Conservation (phyloP, 2,113 vertebrate genomes). For the Laticauda colubrina region DNA sequence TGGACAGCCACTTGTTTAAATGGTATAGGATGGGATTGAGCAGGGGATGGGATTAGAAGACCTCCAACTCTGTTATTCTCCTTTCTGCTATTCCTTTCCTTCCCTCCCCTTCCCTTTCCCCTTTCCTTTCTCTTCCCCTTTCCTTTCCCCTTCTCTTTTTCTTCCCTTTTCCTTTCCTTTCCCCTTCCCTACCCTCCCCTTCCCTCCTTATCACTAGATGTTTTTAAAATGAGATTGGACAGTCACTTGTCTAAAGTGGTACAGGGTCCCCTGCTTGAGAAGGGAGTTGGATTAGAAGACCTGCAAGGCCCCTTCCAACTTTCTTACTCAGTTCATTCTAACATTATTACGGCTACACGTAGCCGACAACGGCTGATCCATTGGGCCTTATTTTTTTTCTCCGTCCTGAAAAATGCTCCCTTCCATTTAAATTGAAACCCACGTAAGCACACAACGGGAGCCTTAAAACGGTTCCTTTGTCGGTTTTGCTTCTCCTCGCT, state of each 20-base stretch:
- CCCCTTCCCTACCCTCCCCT: no score
- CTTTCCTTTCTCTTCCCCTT: no score
- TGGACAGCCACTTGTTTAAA: neutral
- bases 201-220: no score
- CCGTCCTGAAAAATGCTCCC: neutral
- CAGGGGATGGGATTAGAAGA: neutral
- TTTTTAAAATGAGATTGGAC: no score
- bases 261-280: no score
- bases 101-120: no score
- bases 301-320: neutral
- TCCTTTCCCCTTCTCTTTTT: no score
- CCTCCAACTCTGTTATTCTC: no score
- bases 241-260: neutral
- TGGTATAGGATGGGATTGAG: neutral
- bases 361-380: neutral
- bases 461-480: neutral
- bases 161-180: no score
- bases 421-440: neutral
- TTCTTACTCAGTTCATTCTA: neutral
- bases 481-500: neutral
- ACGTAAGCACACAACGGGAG: rapidly evolving
- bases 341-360: neutral
- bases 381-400: neutral
- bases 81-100: no score
- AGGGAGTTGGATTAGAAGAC: neutral